phyloP scores from a whole-genome alignment of 2,797 vertebrate species.

The Toxotes lorentzi region DNA sequence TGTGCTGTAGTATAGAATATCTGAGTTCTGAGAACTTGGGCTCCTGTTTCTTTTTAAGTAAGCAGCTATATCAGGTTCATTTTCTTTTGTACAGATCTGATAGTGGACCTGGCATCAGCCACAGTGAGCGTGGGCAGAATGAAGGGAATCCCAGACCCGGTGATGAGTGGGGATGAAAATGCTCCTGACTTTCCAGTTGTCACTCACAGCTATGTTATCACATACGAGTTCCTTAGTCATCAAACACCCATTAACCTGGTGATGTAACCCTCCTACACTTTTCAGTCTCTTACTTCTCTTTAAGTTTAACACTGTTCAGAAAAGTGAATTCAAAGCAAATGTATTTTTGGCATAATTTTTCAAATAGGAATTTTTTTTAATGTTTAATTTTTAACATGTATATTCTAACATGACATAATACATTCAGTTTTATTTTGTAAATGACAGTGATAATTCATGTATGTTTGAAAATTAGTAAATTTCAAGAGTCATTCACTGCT shows the following conservation, averaged over 20 bases:
- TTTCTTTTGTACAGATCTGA: constrained; percentile 73
- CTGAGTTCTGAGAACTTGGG: neutral
- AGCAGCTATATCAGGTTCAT: neutral
- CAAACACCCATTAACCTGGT: constrained; percentile 41
- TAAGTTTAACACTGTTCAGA: neutral
- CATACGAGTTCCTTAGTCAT: constrained; percentile 82
- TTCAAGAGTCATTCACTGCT: neutral
- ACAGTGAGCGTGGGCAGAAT: constrained; percentile 84
- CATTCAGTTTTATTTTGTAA: too few relatives aligned
- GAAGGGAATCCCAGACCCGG: constrained; percentile 82
- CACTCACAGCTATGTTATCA: constrained; percentile 85
- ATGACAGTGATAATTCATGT: neutral
- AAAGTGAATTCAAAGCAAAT: neutral
- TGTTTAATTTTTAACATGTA: too few relatives aligned
- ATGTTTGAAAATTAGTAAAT: neutral
- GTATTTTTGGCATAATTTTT: neutral
- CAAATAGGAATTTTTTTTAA: too few relatives aligned
- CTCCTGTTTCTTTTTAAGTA: neutral
- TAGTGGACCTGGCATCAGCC: constrained; percentile 66
- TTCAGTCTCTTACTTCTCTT: neutral
- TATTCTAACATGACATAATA: neutral
- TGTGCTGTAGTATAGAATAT: neutral
- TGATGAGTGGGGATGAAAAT: constrained; percentile 52
- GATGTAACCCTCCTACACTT: neutral
- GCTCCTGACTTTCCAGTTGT: constrained; percentile 73